phyloP scores from a whole-genome alignment of 64 coral and sea anemone species.

The Orbicella faveolata region DNA sequence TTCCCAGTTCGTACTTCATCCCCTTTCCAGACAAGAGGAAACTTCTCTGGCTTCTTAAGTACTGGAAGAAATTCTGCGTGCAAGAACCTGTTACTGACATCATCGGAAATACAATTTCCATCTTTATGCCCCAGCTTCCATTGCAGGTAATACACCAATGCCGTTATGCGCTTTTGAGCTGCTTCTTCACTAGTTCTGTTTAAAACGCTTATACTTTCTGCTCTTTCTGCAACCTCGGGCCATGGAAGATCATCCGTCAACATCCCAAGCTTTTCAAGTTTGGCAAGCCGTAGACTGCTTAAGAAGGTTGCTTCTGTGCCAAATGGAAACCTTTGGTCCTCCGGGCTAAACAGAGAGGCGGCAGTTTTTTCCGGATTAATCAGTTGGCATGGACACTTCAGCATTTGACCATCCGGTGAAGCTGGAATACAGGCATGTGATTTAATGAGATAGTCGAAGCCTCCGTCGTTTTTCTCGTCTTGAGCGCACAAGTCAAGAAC shows the following conservation, averaged over 20 bases:
- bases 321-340: conserved; percentile 80
- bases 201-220: conserved; percentile 51
- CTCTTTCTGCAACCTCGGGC: conserved; percentile 61
- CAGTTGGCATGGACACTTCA: conserved; percentile 57
- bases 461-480: conserved; percentile 18
- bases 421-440: conserved; percentile 55
- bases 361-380: conserved; percentile 55
- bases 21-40: conserved; percentile 79
- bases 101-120: background rate
- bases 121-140: conserved; percentile 17
- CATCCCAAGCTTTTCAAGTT: conserved; percentile 77
- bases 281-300: conserved; percentile 11
- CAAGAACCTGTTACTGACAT: conserved; percentile 9
- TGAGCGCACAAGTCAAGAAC: background rate
- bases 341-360: conserved; percentile 44
- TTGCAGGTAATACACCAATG: conserved; percentile 27
- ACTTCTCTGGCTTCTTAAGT: conserved; percentile 50
- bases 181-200: background rate
- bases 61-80: conserved; percentile 70
- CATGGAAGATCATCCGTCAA: conserved; percentile 58
- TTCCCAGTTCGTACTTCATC: conserved; percentile 9
- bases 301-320: conserved; percentile 21
- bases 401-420: conserved; percentile 46
- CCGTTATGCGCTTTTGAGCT: conserved; percentile 25
- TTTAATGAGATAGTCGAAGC: conserved; percentile 28